These are phyloP conservation scores for Philhelius pedissequus DNA, from an alignment of 2,888 invertebrate species.

Conservation along the genomic window DNA sequence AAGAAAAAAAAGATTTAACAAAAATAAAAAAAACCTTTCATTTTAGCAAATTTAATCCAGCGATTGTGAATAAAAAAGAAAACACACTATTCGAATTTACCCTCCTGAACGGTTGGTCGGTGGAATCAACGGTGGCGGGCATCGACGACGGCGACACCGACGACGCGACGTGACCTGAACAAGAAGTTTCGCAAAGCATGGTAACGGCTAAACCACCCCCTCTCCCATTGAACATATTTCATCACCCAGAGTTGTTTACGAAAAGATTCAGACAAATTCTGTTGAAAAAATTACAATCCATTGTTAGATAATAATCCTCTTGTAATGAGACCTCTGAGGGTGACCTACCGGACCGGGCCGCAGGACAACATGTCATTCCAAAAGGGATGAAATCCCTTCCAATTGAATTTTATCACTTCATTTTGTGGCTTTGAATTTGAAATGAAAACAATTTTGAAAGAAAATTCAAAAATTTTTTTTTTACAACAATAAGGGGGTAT, in stretches of 20 bases:
- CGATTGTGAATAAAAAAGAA: neutral
- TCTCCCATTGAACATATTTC: slow-evolving; percentile 13
- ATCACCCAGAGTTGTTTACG: slow-evolving; percentile 44
- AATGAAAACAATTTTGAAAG: slow-evolving; percentile 61
- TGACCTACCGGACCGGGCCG: slow-evolving; percentile 36
- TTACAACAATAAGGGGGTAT: neutral
- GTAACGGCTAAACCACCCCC: neutral
- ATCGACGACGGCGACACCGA: neutral
- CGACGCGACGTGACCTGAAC: slow-evolving; percentile 8
- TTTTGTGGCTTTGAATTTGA: slow-evolving; percentile 68
- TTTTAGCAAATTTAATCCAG: neutral
- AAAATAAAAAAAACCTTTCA: neutral
- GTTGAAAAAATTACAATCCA: slow-evolving; percentile 58
- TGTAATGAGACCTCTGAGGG: slow-evolving; percentile 64
- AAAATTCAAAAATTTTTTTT: slow-evolving; percentile 18
- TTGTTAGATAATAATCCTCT: slow-evolving; percentile 65
- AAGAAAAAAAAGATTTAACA: neutral
- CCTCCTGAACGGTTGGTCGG: neutral
- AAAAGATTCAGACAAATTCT: slow-evolving; percentile 25
- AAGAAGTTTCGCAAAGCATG: neutral
- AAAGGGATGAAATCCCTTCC: slow-evolving; percentile 36
- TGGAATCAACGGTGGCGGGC: neutral
- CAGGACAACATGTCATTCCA: neutral
- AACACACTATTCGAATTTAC: neutral
- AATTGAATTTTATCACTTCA: slow-evolving; percentile 66